Conservation (phyloP, 92 coral and sea anemone species). For the Phymanthus crucifer region DNA sequence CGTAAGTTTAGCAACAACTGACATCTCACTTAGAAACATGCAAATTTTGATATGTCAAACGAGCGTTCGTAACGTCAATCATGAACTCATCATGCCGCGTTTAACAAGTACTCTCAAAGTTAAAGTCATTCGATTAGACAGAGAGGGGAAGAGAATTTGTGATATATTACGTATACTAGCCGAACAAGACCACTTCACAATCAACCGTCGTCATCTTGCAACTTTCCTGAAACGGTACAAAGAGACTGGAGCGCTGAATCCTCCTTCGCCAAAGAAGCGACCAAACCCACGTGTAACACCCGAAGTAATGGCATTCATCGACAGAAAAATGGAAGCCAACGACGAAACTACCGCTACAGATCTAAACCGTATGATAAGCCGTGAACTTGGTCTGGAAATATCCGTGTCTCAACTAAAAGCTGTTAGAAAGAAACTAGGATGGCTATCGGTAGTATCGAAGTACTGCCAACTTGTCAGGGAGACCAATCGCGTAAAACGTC, state of each 20-base stretch:
- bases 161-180: too few relatives aligned
- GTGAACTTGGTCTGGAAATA: neutral
- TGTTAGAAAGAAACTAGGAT: conserved; percentile 38
- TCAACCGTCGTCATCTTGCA: conserved; percentile 33
- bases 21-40: too few relatives aligned
- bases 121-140: too few relatives aligned
- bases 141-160: too few relatives aligned
- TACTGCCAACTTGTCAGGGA: conserved; percentile 54
- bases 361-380: neutral
- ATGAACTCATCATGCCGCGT: too few relatives aligned
- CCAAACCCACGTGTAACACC: conserved; percentile 20
- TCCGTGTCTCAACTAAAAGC: conserved; percentile 32
- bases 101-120: too few relatives aligned
- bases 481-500: conserved; percentile 25
- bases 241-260: conserved; percentile 36
- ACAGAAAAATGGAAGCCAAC: conserved; percentile 49
- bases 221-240: conserved; percentile 45
- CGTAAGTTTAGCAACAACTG: too few relatives aligned
- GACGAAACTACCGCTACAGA: conserved; percentile 51
- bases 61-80: too few relatives aligned
- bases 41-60: too few relatives aligned
- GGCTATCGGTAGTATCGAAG: conserved; percentile 49
- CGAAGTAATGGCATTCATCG: conserved; percentile 41
- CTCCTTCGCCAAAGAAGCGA: conserved; percentile 33
- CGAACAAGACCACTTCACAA: conserved; percentile 24